Percentiles rank a stretch among this genome's conserved stretches.
These are phyloP conservation scores for Castor canadensis DNA, from an alignment of 2,113 vertebrate genomes.

Conservation along the genomic window DNA sequence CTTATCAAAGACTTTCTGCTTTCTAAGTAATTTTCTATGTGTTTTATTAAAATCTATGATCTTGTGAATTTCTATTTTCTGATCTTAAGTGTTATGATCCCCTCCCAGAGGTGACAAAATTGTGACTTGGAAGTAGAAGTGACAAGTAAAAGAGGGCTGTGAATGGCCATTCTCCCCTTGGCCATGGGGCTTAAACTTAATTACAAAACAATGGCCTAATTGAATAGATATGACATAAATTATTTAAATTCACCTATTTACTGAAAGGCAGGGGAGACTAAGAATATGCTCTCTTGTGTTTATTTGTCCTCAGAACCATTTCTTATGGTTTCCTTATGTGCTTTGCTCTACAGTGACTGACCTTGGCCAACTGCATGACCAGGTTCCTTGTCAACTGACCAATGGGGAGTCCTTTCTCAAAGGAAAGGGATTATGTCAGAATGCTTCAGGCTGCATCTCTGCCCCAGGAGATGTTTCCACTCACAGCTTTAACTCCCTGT, in stretches of 20 bases:
- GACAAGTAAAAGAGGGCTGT: no score
- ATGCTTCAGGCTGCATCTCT: not conserved
- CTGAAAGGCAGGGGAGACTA: not conserved
- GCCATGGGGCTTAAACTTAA: not conserved
- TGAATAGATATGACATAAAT: no score
- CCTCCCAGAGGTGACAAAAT: not conserved
- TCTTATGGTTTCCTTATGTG: not conserved
- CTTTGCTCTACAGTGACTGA: not conserved
- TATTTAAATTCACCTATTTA: not conserved
- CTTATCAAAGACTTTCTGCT: not conserved
- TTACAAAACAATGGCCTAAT: not conserved
- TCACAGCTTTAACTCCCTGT: rapidly evolving
- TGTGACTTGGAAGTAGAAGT: not conserved
- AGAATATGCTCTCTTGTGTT: not conserved
- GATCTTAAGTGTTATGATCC: not conserved
- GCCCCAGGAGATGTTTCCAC: not conserved
- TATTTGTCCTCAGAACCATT: not conserved
- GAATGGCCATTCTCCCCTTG: not conserved
- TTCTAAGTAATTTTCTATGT: not conserved
- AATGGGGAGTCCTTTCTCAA: not conserved
- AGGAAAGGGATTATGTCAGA: not conserved
- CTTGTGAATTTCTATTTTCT: not conserved
- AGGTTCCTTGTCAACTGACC: no score
- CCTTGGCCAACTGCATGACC: not conserved
- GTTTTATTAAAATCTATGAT: not conserved